phyloP scores from a whole-genome alignment of 2,888 invertebrate species.

The Tetheella fluctuosa region DNA sequence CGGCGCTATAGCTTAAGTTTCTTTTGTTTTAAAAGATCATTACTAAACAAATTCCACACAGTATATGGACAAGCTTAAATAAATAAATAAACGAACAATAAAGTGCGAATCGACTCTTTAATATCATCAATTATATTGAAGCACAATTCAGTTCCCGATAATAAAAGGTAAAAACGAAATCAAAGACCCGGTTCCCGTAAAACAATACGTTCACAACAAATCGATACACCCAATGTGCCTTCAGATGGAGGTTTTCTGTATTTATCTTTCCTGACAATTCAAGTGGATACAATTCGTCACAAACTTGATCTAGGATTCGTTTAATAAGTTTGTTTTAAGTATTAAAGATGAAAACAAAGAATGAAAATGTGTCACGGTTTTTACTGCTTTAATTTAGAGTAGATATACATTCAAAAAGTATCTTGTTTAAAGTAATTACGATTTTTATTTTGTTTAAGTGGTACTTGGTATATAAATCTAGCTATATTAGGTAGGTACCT shows the following conservation, averaged over 20 bases:
- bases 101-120: neutral
- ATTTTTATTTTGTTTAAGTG: too few species aligned
- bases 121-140: conserved; percentile 3
- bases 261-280: conserved; percentile 1
- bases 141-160: neutral
- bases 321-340: neutral
- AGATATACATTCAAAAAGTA: too few species aligned
- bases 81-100: neutral
- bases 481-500: too few species aligned
- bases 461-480: too few species aligned
- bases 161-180: conserved; percentile 4
- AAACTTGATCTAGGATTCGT: neutral
- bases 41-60: too few species aligned
- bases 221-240: neutral
- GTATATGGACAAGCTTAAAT: neutral
- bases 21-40: neutral
- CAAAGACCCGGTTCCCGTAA: neutral
- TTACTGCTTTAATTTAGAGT: too few species aligned
- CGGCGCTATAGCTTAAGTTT: neutral
- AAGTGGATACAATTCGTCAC: neutral
- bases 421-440: too few species aligned
- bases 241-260: neutral
- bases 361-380: too few species aligned
- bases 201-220: conserved; percentile 1
- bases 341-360: too few species aligned